phyloP scores from a whole-genome alignment of 2,113 vertebrate genomes.

The Mellivora capensis region DNA sequence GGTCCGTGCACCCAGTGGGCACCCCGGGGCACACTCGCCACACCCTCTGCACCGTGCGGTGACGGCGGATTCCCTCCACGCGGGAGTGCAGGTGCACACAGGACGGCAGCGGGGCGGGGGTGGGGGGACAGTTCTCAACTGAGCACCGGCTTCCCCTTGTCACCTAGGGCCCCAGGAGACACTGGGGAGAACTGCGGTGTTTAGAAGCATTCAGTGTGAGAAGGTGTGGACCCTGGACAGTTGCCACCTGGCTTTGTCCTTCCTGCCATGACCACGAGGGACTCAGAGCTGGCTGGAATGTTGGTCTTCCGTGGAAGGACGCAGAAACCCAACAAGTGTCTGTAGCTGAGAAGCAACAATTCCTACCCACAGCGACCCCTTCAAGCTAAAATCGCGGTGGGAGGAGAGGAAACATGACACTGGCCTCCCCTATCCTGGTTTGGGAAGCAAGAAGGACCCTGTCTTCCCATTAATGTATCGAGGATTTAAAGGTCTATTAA shows the following conservation, averaged over 20 bases:
- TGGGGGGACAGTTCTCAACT: accelerated
- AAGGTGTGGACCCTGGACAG: background rate
- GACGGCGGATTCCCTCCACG: background rate
- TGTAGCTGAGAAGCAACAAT: accelerated
- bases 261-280: background rate
- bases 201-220: background rate
- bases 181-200: accelerated
- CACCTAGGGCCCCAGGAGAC: background rate
- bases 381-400: background rate
- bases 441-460: background rate
- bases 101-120: background rate
- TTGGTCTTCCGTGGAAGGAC: background rate
- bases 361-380: background rate
- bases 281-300: background rate
- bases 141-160: background rate
- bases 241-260: background rate
- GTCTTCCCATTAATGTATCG: background rate
- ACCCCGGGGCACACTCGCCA: background rate
- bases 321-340: background rate
- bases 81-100: background rate
- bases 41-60: background rate
- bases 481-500: background rate
- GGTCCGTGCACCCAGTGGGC: background rate
- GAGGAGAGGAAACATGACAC: background rate
- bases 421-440: background rate